phyloP scores from a whole-genome alignment of 2,888 invertebrate species.

The Machimus rusticus region DNA sequence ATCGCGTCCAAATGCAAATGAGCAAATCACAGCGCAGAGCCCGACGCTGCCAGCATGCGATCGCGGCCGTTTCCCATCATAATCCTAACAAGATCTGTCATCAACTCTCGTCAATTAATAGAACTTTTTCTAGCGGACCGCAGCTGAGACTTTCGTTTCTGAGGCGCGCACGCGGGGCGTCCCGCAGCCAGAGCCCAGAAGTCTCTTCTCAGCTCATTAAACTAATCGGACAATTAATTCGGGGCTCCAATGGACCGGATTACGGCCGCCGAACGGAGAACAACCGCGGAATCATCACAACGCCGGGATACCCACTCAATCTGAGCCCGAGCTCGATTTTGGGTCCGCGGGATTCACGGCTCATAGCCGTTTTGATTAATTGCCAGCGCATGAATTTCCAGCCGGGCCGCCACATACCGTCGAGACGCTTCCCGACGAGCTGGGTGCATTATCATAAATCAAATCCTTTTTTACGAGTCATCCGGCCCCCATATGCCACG shows the following conservation, averaged over 20 bases:
- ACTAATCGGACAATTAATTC: conserved; percentile 43
- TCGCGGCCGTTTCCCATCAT: not conserved
- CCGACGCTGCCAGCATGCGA: not conserved
- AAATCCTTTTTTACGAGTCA: conserved; percentile 1
- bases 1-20: not conserved
- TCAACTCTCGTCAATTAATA: conserved; percentile 25
- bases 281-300: not conserved
- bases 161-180: not conserved
- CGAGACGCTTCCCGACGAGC: not conserved
- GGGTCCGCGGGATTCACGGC: conserved; percentile 31
- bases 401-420: not conserved
- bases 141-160: not conserved
- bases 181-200: conserved; percentile 31
- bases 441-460: conserved; percentile 21
- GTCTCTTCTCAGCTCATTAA: conserved; percentile 42
- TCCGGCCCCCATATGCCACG: not conserved
- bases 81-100: conserved; percentile 34
- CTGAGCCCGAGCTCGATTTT: not conserved
- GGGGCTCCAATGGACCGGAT: conserved; percentile 28
- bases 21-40: not conserved
- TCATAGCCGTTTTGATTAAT: conserved; percentile 41
- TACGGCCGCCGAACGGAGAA: not conserved
- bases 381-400: conserved; percentile 11
- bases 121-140: not conserved
- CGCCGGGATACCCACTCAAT: not conserved